Evolutionary conservation across 2,888 invertebrate species (phyloP).

Genomic region (Ernsta delagoae): DNA sequence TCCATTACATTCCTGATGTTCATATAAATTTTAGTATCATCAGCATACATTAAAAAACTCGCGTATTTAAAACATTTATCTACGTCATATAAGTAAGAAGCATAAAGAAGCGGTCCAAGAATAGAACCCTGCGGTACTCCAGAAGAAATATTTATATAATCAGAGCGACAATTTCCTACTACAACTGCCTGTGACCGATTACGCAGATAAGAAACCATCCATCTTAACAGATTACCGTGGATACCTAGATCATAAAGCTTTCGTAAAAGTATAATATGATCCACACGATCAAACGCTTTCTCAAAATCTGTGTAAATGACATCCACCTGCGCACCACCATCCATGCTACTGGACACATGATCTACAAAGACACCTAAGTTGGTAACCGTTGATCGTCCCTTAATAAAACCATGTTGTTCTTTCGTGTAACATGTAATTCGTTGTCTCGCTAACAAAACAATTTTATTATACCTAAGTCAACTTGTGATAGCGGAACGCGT

Average conservation of each 20-base stretch:
- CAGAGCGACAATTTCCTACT: conserved; percentile 1
- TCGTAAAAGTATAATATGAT: conserved; percentile 1
- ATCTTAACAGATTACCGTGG: not conserved
- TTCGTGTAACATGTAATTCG: no score
- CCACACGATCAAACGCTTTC: not conserved
- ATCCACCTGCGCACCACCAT: not conserved
- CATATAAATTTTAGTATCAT: not conserved
- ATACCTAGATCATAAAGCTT: not conserved
- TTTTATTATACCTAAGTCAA: no score
- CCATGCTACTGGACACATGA: not conserved
- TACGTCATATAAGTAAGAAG: not conserved
- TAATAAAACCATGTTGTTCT: not conserved
- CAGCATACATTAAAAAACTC: not conserved
- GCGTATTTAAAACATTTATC: not conserved
- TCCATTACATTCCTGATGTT: not conserved
- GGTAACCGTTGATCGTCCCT: not conserved
- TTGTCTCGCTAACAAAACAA: no score
- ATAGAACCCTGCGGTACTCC: not conserved
- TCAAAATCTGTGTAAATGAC: not conserved
- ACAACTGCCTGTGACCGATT: not conserved
- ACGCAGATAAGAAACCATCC: conserved; percentile 1
- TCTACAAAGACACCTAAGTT: not conserved
- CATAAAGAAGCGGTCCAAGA: not conserved
- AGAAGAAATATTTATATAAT: not conserved
- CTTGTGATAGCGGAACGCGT: not conserved